Base-by-base conservation (phyloP, 2,113 vertebrate species). In the Centrocercus urophasianus region DNA sequence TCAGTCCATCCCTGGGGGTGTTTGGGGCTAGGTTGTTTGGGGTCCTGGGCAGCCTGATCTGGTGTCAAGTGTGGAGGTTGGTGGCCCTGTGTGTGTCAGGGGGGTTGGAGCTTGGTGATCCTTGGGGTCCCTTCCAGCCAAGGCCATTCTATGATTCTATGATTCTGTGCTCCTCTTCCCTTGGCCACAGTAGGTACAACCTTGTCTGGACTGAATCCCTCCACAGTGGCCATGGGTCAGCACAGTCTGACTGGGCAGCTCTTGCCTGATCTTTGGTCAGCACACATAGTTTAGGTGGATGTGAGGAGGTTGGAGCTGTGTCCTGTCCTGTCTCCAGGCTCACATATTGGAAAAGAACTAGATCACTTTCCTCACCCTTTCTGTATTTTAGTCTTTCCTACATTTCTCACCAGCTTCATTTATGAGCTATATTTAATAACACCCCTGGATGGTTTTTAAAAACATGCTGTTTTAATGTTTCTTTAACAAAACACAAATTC, bases 401-500 rank as follows among this genome's bases (percentile, higher is more conserved):
- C 52, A n/a, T 86, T 94, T 88, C 74, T 93, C 83, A 86, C 36
- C 27, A 72, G 3, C 25, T 89, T 45, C 61, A 30, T 84, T 93
- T 88, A 75, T 21, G 66, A 76, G 18, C 67, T 90, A 30, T 65
- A 89, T 54, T 94, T 83, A 86, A 64, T 85, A 94, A 94, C 63
- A 72, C n/a, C 65, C 21, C 36, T 57, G 66, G 36, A 87, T 61
- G 74, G 20, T 92, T 94, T 94, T 92, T 73, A 57, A 93, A 95
- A 96, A 72, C 89, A 92, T 63, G n/a, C n/a, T 87, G 59, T 72
- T 93, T 93, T 89, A 94, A 87, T 63, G 63, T 87, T 94, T 92
- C 74, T 94, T 93, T 36, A 8, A 88, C 72, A 93, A 88, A 86
- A 42, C 79, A 92, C 70, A 89, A 86, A 94, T 96, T 96, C 94